Evolutionary conservation across 2,797 vertebrate species (phyloP), one percentile per base, ranked within the genome.

Genomic region (Gobio occitaniae): DNA sequence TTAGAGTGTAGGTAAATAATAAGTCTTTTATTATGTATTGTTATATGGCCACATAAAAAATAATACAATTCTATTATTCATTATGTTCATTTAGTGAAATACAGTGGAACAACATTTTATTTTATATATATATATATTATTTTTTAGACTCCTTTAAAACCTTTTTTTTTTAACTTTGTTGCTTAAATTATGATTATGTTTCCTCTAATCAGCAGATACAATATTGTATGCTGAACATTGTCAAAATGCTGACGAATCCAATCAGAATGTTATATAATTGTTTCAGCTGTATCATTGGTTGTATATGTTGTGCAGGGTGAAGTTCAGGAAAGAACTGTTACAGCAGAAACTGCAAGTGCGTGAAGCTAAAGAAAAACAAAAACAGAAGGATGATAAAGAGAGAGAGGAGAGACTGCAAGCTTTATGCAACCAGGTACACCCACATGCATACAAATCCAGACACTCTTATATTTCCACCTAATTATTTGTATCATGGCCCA

Each of bases 341-440:
- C 93, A 95, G 90, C 90, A 85, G 77, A 93, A 91, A 80, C 76
- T 89, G 91, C 93, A 91, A 91, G 91, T 96, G 89, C 95, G 89
- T 59, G 95, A 94, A 92, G 92, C 89, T 32, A 79, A 61, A 84
- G 93, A 93, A 63, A 91, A 94, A 21, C 91, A 93, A 56, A 94
- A 89, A 82, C 95, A 90, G 1, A 92, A 84, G 29, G 94, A 94
- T 61, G 91, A 95, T 61, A 88, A 93, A 85, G 92, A 95, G 47
- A 95, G 88, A 86, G 90, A 93, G 88, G 92, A 89, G 83, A 91
- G 94, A 54, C 95, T 98, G 17, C 95, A 96, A 79, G 94, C 91
- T 21, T 96, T 99, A 17, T 93, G 96, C 25, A 96, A 95, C 71
- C 96, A 98, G 97, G 98, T 98, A 92, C 44, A 85, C 17, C 50